A percentile compares a stretch with the other conserved stretches of the same genome.
These are phyloP conservation scores for Montifringilla adamsi DNA, from an alignment of 2,113 vertebrate genomes.

Conservation along the genomic window DNA sequence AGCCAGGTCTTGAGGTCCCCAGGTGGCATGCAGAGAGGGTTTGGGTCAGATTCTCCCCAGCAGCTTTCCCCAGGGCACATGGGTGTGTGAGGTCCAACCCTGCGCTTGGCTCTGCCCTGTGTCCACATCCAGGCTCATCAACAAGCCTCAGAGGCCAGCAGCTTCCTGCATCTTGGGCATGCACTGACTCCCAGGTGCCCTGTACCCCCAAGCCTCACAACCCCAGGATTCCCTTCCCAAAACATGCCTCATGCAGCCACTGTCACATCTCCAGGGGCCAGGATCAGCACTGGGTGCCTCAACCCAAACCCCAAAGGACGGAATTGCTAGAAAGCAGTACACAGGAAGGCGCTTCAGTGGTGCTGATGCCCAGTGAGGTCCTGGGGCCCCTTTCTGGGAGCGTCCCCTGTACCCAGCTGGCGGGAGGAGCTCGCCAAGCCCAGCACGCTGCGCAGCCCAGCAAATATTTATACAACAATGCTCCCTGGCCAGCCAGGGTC, in stretches of 20 bases:
- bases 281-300: neutral
- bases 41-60: neutral
- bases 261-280: neutral
- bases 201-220: neutral
- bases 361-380: accelerated
- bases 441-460: neutral
- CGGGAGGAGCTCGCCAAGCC: neutral
- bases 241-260: accelerated
- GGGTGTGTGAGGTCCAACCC: neutral
- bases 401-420: neutral
- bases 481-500: neutral
- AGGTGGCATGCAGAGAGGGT: accelerated
- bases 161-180: neutral
- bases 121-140: neutral
- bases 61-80: neutral
- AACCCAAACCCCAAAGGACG: neutral
- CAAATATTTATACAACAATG: constrained; percentile 56
- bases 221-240: neutral
- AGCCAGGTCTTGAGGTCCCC: neutral
- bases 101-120: accelerated
- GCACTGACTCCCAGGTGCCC: neutral
- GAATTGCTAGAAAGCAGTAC: accelerated
- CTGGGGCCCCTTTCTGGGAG: neutral
- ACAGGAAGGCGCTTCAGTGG: accelerated
- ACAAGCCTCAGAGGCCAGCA: accelerated